phyloP scores from a whole-genome alignment of 2,113 vertebrate species.

The Vicugna pacos region DNA sequence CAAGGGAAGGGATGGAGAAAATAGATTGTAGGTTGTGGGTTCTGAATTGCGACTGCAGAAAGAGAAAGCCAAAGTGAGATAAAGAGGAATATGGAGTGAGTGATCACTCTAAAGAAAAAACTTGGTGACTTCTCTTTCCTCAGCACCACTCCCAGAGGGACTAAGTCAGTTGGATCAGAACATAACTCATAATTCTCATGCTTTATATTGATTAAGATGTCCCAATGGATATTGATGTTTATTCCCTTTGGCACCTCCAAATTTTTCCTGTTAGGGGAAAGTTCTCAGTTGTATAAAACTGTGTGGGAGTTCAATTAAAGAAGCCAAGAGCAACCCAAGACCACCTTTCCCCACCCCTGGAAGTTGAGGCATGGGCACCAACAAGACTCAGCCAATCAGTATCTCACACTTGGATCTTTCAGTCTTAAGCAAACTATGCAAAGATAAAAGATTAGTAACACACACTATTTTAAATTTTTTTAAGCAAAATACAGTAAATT shows the following conservation, averaged over 20 bases:
- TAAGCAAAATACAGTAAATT: background rate
- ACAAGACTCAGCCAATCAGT: background rate
- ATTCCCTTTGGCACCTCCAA: background rate
- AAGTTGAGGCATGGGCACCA: background rate
- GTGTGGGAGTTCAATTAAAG: background rate
- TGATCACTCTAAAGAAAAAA: background rate
- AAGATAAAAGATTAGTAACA: constrained; percentile 16
- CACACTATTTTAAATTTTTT: background rate
- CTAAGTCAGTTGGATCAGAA: background rate
- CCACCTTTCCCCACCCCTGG: background rate
- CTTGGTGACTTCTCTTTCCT: background rate
- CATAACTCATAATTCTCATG: background rate
- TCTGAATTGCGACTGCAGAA: background rate
- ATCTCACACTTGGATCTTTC: background rate
- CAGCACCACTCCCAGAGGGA: background rate
- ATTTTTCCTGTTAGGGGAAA: constrained; percentile 1
- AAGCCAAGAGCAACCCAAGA: background rate
- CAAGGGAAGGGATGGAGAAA: background rate
- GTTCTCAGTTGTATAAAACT: background rate
- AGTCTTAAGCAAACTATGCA: background rate
- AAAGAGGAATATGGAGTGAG: background rate
- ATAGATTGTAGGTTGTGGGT: background rate
- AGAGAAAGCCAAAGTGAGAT: constrained; percentile 9
- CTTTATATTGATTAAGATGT: background rate
- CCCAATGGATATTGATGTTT: background rate